Evolutionary conservation across 92 coral and sea anemone genomes (phyloP).

Genomic region (Zoanthus sansibaricus): DNA sequence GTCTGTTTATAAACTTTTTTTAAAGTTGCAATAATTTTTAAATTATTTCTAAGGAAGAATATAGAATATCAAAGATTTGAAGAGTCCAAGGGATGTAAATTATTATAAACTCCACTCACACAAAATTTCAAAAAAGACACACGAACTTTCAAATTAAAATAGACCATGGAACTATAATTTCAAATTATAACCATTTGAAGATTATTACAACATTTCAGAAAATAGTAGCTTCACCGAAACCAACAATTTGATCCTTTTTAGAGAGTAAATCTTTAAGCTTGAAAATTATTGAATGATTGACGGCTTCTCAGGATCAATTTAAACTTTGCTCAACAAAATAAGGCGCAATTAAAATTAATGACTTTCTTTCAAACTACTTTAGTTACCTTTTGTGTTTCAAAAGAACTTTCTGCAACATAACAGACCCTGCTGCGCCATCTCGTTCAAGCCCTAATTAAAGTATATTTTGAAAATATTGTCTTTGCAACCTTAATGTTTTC

Average conservation of each 20-base stretch:
- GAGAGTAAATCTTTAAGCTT: slow-evolving; percentile 23
- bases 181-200: slow-evolving; percentile 4
- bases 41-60: background rate
- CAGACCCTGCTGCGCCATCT: background rate
- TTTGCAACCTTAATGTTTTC: background rate
- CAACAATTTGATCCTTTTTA: background rate
- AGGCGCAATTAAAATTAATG: slow-evolving; percentile 50
- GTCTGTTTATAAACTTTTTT: background rate
- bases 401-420: slow-evolving; percentile 44
- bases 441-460: slow-evolving; percentile 33
- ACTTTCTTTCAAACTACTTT: slow-evolving; percentile 34
- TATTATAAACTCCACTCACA: background rate
- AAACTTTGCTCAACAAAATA: slow-evolving; percentile 33
- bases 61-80: background rate
- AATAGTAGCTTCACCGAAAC: background rate
- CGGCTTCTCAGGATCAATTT: slow-evolving; percentile 19
- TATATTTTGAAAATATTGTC: slow-evolving; percentile 5
- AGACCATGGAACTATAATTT: background rate
- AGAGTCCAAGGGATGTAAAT: background rate
- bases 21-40: background rate
- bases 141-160: background rate
- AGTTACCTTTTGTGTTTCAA: slow-evolving; percentile 26
- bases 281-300: slow-evolving; percentile 8
- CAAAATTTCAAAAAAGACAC: slow-evolving; percentile 2
- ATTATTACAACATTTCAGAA: background rate